Conservation (phyloP, 2,113 vertebrate genomes). For the Platysteira castanea region DNA sequence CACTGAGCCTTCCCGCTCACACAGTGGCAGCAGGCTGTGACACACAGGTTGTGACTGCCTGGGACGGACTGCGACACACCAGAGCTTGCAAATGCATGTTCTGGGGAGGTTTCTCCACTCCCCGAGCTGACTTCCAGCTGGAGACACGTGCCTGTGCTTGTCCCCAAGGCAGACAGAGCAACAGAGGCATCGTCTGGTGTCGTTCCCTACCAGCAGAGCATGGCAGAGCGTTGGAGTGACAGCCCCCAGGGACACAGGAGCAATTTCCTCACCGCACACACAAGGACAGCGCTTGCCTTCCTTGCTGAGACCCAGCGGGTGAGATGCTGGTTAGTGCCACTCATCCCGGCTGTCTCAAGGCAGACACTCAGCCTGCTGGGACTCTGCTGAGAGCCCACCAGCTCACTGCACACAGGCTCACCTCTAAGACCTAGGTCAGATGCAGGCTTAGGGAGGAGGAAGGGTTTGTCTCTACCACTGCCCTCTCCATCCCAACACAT, state of each 20-base stretch:
- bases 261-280: not conserved
- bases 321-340: not conserved
- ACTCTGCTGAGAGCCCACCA: not conserved
- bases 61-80: not conserved
- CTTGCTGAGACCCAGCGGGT: not conserved
- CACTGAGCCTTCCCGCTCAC: not conserved
- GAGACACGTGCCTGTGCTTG: not conserved
- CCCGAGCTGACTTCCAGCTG: not conserved
- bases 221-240: not conserved
- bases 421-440: not conserved
- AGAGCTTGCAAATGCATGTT: not conserved
- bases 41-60: not conserved
- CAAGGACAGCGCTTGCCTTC: fast-evolving
- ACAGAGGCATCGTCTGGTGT: not conserved
- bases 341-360: not conserved
- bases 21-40: not conserved
- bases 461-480: not conserved
- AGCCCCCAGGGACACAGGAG: not conserved
- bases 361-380: not conserved
- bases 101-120: not conserved
- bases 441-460: not conserved
- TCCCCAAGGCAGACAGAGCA: not conserved
- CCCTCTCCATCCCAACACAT: not conserved
- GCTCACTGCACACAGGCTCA: fast-evolving
- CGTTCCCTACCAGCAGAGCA: not conserved